Evolutionary conservation across 2,888 invertebrate species (phyloP), one percentile per base, ranked within the genome.

Genomic region (Protonemura montana): DNA sequence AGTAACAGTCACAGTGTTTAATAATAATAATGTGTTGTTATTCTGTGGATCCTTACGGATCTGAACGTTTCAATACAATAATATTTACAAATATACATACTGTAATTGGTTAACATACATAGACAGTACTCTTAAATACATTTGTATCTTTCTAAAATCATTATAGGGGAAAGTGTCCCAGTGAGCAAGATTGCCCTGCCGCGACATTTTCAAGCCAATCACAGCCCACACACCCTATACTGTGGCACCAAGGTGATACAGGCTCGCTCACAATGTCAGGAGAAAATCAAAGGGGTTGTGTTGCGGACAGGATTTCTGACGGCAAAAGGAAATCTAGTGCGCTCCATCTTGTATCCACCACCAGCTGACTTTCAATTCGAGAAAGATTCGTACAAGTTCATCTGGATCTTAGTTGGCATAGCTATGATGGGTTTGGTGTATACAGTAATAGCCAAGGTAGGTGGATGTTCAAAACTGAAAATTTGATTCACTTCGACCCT

Each of bases 131-230:
- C n/a, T n/a, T n/a, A n/a, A n/a, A n/a, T n/a, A n/a, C n/a, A n/a
- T n/a, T n/a, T n/a, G n/a, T n/a, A n/a, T n/a, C n/a, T n/a, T n/a
- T n/a, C n/a, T n/a, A n/a, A n/a, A n/a, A 3, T 88, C 27, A 85
- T 89, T 90, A 85, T 89, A 96, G 97, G 98, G 88, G 98, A 98
- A 93, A 97, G 97, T 91, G 96, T 98, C 1, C 98, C 98, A 0
- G 96, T 98, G 6, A 96, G 97, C 88, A 98, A 98, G 92, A 97
- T 96, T 0, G 93, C 94, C 0, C 89, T 95, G 80, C 94, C 95
- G 97, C 89, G 98, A 98, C 21, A 98, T 98, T 0, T 94, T 94
- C 88, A 95, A 98, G 59, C 95, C 35, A 76, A 77, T 29, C 35
- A 26, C 27, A n/a, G 26, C 5, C 80, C 77, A 13, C 80, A 78